phyloP scores from a whole-genome alignment of 1,140 invertebrate genomes.

The Babylonia areolata region DNA sequence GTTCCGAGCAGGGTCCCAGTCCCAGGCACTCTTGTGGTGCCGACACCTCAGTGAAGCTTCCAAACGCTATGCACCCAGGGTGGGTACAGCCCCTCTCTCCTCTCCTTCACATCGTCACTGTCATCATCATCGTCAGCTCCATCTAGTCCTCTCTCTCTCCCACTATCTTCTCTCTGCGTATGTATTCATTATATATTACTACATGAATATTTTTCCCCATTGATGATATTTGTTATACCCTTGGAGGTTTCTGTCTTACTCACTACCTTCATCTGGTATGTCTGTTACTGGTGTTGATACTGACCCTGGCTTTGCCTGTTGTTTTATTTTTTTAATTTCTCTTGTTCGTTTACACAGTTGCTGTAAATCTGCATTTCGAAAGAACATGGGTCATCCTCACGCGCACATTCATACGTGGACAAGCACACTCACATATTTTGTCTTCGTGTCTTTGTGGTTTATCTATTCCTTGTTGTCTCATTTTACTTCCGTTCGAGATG shows the following conservation, averaged over 20 bases:
- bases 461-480: too few species aligned
- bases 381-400: too few species aligned
- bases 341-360: too few species aligned
- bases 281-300: background rate
- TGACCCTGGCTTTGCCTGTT: background rate
- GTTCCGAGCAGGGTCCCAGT: conserved; percentile 85
- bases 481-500: too few species aligned
- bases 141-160: background rate
- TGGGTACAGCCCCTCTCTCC: conserved; percentile 12
- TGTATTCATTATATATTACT: background rate
- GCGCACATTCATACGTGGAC: too few species aligned
- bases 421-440: too few species aligned
- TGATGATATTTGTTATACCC: too few species aligned
- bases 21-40: conserved; percentile 86
- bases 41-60: conserved; percentile 82
- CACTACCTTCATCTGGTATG: background rate
- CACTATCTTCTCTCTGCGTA: background rate
- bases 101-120: background rate
- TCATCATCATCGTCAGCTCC: background rate
- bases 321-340: too few species aligned
- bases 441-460: too few species aligned
- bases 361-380: too few species aligned
- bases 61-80: conserved; percentile 65
- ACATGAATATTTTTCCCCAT: too few species aligned
- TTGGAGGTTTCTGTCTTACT: background rate